A percentile compares a stretch with the other conserved stretches of the same genome.
These are phyloP conservation scores for Ectemnius lituratus DNA, from an alignment of 2,888 invertebrate genomes.

Conservation along the genomic window DNA sequence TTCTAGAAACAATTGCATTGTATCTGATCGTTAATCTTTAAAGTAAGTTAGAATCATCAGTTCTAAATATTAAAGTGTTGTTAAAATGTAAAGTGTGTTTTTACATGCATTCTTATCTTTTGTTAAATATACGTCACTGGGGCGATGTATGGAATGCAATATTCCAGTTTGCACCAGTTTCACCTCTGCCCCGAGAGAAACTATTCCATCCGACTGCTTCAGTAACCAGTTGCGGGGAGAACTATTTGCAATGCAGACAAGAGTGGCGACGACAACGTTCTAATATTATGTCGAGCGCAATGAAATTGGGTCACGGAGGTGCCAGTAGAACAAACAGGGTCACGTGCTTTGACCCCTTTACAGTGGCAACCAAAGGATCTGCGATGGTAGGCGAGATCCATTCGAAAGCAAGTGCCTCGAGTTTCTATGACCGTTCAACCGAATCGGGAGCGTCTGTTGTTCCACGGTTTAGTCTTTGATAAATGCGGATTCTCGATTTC, in stretches of 20 bases:
- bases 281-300: slow-evolving; percentile 24
- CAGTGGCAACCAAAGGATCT: neutral
- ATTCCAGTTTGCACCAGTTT: neutral
- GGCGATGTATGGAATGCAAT: neutral
- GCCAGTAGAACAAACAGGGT: slow-evolving; percentile 49
- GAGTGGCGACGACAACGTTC: slow-evolving; percentile 30
- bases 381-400: neutral
- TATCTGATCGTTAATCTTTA: no score
- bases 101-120: no score
- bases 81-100: no score
- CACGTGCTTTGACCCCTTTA: slow-evolving; percentile 22
- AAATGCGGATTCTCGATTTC: no score
- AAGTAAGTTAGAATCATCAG: no score
- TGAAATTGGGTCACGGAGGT: slow-evolving; percentile 51
- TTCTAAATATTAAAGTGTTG: no score
- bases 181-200: neutral
- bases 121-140: neutral
- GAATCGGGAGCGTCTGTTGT: no score
- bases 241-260: slow-evolving; percentile 24
- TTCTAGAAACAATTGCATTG: no score
- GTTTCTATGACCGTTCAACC: no score
- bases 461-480: no score
- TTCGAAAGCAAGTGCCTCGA: no score
- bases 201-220: neutral
- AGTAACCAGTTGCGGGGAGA: neutral